phyloP scores from a whole-genome alignment of 1,140 invertebrate species.

The Apis florea region DNA sequence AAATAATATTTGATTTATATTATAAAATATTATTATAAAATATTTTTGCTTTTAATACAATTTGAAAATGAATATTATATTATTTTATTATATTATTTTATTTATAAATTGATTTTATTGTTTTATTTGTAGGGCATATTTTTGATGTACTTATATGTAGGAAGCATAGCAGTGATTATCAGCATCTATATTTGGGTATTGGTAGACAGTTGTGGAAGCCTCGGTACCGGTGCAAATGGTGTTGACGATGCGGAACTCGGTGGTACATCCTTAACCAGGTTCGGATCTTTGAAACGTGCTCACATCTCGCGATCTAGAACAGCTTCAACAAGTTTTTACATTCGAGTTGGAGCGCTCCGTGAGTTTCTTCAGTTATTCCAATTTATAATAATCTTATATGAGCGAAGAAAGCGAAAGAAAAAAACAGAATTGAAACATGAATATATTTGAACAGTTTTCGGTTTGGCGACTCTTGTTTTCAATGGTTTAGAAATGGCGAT shows the following conservation, averaged over 20 bases:
- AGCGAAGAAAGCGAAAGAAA: neutral
- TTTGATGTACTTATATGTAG: slow-evolving; percentile 85
- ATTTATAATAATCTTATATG: neutral
- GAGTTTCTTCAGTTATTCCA: slow-evolving; percentile 52
- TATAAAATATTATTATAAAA: neutral
- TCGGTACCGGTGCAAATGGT: slow-evolving; percentile 66
- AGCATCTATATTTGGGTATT: slow-evolving; percentile 85
- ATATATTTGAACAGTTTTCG: slow-evolving; percentile 81
- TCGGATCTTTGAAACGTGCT: slow-evolving; percentile 82
- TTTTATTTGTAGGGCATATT: slow-evolving; percentile 81
- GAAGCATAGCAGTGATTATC: slow-evolving; percentile 84
- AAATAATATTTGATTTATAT: no score
- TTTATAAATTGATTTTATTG: neutral
- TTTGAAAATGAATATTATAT: neutral
- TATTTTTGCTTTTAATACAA: neutral
- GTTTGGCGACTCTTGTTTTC: slow-evolving; percentile 85
- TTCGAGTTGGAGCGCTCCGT: slow-evolving; percentile 86
- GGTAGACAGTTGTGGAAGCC: slow-evolving; percentile 81
- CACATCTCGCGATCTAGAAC: slow-evolving; percentile 81
- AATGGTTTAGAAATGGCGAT: slow-evolving; percentile 85
- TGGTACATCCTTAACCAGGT: slow-evolving; percentile 79
- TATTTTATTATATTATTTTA: no score
- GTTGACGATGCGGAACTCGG: slow-evolving; percentile 78
- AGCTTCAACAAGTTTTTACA: slow-evolving; percentile 84
- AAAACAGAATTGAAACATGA: neutral